Evolutionary conservation across 2,888 invertebrate species (phyloP), one percentile per base, ranked within the genome.

Genomic region (Chloroclystis v-ata): DNA sequence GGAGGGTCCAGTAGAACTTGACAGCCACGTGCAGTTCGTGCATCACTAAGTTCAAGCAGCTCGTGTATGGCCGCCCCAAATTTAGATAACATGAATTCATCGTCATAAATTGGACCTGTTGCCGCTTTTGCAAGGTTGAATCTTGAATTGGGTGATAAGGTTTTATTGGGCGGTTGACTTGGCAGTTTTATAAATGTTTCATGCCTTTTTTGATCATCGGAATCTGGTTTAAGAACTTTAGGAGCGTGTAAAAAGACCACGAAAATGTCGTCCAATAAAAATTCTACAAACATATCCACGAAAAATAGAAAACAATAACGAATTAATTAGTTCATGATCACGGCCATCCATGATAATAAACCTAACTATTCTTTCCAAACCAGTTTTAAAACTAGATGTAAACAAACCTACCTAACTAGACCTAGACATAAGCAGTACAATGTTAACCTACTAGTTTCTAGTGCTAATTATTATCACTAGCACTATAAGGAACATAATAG

Each of bases 71-170:
- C 5, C 26, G 20, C 5, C 26, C 26, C 9, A 40, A 42, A 42
- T 33, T 33, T 16, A 37, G 37, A 29, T 37, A 20, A 37, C 20
- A 37, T 4, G 20, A 29, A 43, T 28, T 43, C 20, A 7, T 7
- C 24, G 29, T n/a, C n/a, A 14, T 37, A 29, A 43, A 37, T 12
- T 14, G 37, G 37, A 43, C 37, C 37, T 37, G 43, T 43, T 37
- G 43, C 43, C 28, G 20, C 42, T 8, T 42, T 43, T n/a, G 25
- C n/a, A 43, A 9, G n/a, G 30, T 25, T 32, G 25, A 13, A 41
- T 41, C 32, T 32, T 32, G 24, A 20, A 40, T 40, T 20, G 29
- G 29, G 9, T 20, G 29, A 29, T 40, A 38, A 16, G 12, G n/a
- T 40, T 29, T 39, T 39, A 35, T 38, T 10, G 20, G 35, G 35